Conservation (phyloP, 64 coral and sea anemone genomes). For the Pachyseris speciosa region DNA sequence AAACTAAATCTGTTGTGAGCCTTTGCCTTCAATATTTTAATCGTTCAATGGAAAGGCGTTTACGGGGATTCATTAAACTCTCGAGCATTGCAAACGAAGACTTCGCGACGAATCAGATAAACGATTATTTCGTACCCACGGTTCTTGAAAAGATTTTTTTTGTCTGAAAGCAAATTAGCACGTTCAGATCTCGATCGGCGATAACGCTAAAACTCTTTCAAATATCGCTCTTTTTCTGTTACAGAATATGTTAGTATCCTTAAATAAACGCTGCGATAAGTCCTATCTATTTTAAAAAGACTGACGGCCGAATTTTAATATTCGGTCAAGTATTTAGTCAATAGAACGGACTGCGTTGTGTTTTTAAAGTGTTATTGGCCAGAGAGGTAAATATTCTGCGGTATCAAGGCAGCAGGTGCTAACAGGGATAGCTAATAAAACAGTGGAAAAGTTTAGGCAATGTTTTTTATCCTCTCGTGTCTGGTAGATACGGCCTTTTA, state of each 20-base stretch:
- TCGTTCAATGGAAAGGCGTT: not conserved
- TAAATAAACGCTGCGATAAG: not conserved
- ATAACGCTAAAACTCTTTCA: not conserved
- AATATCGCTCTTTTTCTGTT: not conserved
- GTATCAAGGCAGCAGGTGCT: constrained; percentile 19
- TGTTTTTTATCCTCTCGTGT: constrained; percentile 50
- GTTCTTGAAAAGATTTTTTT: not conserved
- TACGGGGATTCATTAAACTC: not conserved
- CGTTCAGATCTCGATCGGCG: not conserved
- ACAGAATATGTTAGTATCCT: not conserved
- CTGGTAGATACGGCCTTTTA: constrained; percentile 29
- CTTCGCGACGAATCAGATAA: not conserved
- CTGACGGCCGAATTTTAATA: not conserved
- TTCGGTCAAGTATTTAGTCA: constrained; percentile 22
- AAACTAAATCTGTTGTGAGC: not conserved
- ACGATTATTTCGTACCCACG: not conserved
- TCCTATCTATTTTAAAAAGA: not conserved
- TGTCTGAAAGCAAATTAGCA: constrained; percentile 34
- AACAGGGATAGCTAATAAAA: constrained; percentile 37
- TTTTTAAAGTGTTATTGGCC: constrained; percentile 11
- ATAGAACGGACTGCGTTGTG: not conserved
- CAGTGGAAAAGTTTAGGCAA: constrained; percentile 60
- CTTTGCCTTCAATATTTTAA: constrained; percentile 22
- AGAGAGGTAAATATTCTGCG: constrained; percentile 31
- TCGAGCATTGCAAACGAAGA: not conserved